These are phyloP conservation scores for Siderastrea radians DNA, from an alignment of 92 coral and sea anemone genomes.

Conservation along the genomic window DNA sequence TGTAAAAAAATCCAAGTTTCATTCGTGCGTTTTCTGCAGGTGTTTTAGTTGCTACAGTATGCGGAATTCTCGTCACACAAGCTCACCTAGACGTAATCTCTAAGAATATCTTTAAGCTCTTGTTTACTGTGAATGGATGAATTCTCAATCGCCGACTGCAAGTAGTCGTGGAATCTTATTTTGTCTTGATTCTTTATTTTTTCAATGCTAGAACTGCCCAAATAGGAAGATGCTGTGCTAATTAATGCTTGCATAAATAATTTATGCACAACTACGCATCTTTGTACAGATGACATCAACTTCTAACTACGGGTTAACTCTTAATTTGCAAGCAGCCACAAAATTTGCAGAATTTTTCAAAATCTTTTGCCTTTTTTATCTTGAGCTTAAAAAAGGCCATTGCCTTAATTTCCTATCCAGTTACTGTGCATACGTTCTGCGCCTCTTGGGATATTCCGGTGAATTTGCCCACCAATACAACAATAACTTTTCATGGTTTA, in stretches of 20 bases:
- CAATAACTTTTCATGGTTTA: too few species aligned
- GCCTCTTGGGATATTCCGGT: too few species aligned
- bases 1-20: not conserved
- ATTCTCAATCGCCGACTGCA: not conserved
- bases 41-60: not conserved
- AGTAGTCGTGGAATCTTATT: not conserved
- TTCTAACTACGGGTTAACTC: too few species aligned
- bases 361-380: too few species aligned
- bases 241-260: not conserved
- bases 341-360: too few species aligned
- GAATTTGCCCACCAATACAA: too few species aligned
- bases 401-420: too few species aligned
- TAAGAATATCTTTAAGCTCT: not conserved
- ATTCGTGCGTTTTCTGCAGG: not conserved
- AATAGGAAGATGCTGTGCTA: slow-evolving; percentile 1
- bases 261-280: not conserved
- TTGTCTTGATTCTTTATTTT: not conserved
- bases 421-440: too few species aligned
- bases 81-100: not conserved
- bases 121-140: not conserved
- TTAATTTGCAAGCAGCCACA: too few species aligned
- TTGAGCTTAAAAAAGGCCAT: too few species aligned
- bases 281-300: too few species aligned
- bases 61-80: not conserved
- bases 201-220: not conserved